Conservation (phyloP, 64 coral and sea anemone species). For the Porites australiensis region DNA sequence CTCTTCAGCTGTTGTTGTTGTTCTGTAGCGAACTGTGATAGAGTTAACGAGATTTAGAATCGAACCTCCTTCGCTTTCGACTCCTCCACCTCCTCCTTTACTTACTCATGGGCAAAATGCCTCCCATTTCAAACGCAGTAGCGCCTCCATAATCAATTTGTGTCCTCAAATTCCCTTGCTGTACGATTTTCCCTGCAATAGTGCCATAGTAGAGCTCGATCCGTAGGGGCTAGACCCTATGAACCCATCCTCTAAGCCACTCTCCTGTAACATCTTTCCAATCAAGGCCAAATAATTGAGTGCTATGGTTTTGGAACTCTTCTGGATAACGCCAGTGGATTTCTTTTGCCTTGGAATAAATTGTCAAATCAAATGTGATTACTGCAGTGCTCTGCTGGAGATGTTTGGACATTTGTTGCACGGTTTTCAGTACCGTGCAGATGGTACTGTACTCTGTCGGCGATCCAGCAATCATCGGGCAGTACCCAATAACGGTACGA, state of each 20-base stretch:
- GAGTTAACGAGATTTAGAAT: conserved; percentile 15
- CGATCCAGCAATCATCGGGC: conserved; percentile 2
- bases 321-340: conserved; percentile 30
- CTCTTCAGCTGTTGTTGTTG: conserved; percentile 40
- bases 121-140: too few relatives aligned
- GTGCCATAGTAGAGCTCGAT: conserved; percentile 1
- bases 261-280: conserved; percentile 45
- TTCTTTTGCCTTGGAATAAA: conserved; percentile 40
- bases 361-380: conserved; percentile 27
- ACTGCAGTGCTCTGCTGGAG: neutral
- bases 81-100: too few relatives aligned
- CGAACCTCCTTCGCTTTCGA: neutral
- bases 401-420: neutral
- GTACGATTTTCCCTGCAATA: neutral
- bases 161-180: too few relatives aligned
- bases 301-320: conserved; percentile 34
- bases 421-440: neutral
- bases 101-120: too few relatives aligned
- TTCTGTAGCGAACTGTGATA: neutral
- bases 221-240: conserved; percentile 49
- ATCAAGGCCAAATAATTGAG: conserved; percentile 25
- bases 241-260: conserved; percentile 16
- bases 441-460: too few relatives aligned
- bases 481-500: conserved; percentile 3
- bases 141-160: too few relatives aligned